Evolutionary conservation across 2,113 vertebrate genomes (phyloP).

Genomic region (Vanacampus margaritifer): DNA sequence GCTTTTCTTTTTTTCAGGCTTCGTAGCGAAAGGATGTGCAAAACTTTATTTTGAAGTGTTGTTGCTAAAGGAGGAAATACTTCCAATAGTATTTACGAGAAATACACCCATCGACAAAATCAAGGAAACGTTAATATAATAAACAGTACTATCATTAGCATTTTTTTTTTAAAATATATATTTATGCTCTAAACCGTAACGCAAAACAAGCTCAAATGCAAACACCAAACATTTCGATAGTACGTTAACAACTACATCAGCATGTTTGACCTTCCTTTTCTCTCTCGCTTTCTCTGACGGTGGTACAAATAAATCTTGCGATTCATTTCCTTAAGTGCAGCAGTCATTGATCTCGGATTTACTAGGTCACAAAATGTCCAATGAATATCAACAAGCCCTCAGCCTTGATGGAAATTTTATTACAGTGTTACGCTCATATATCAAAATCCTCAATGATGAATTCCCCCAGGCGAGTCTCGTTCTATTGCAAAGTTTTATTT

Average conservation of each 20-base stretch:
- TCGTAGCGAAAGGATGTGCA: too few relatives aligned
- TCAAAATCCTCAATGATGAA: constrained; percentile 39
- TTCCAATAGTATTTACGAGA: too few relatives aligned
- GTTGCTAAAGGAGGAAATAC: too few relatives aligned
- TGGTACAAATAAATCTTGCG: constrained; percentile 44
- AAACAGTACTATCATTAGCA: too few relatives aligned
- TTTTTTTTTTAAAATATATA: too few relatives aligned
- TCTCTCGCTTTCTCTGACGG: constrained; percentile 3
- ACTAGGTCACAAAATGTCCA: constrained; percentile 48
- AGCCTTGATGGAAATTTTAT: constrained; percentile 43
- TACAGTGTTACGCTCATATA: constrained; percentile 39
- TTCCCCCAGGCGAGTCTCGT: constrained; percentile 31
- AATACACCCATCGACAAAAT: too few relatives aligned
- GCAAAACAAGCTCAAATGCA: background rate
- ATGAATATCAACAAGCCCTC: constrained; percentile 42
- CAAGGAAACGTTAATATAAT: too few relatives aligned
- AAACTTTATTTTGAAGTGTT: too few relatives aligned
- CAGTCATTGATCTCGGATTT: constrained; percentile 49
- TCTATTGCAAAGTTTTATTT: constrained; percentile 54
- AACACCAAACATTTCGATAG: background rate
- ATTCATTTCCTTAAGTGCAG: constrained; percentile 61
- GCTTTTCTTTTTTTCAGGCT: too few relatives aligned
- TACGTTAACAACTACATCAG: background rate
- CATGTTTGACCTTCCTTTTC: constrained; percentile 1
- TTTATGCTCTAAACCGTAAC: background rate